Conservation (phyloP, 2,113 vertebrate species). For the human region DNA sequence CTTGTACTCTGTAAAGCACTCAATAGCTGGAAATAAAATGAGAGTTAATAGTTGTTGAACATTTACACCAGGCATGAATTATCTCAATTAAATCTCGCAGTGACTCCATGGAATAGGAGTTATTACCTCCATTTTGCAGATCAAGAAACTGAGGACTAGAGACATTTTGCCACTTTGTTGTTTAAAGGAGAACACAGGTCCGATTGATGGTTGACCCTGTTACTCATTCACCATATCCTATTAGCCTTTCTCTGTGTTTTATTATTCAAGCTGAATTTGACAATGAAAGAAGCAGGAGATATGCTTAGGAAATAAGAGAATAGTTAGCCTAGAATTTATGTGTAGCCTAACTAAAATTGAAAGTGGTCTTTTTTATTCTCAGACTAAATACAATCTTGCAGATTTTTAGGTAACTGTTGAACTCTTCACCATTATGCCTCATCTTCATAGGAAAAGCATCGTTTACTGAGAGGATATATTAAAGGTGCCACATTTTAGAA, state of each 20-base stretch:
- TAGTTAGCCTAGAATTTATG: not conserved
- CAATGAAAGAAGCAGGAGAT: not conserved
- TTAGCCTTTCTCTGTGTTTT: not conserved
- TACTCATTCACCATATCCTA: not conserved
- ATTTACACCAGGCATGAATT: not conserved
- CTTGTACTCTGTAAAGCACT: not conserved
- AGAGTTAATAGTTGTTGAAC: not conserved
- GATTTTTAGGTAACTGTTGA: not conserved
- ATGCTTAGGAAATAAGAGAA: not conserved
- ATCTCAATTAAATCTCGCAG: not conserved
- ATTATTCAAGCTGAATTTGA: not conserved
- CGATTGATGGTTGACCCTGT: not conserved
- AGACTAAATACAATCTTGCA: not conserved
- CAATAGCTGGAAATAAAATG: not conserved
- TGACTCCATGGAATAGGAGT: not conserved
- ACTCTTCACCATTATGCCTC: not conserved
- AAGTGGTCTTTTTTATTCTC: not conserved
- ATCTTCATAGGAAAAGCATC: not conserved
- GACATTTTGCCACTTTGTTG: not conserved
- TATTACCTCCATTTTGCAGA: constrained; percentile 4
- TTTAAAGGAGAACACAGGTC: not conserved
- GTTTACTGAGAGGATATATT: not conserved
- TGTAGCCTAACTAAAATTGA: not conserved
- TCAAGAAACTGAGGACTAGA: not conserved
- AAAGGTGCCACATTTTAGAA: not conserved